A percentile compares a stretch with the other conserved stretches of the same genome.
Conservation (phyloP, 2,888 invertebrate species). For the Heteromurus nitidus region DNA sequence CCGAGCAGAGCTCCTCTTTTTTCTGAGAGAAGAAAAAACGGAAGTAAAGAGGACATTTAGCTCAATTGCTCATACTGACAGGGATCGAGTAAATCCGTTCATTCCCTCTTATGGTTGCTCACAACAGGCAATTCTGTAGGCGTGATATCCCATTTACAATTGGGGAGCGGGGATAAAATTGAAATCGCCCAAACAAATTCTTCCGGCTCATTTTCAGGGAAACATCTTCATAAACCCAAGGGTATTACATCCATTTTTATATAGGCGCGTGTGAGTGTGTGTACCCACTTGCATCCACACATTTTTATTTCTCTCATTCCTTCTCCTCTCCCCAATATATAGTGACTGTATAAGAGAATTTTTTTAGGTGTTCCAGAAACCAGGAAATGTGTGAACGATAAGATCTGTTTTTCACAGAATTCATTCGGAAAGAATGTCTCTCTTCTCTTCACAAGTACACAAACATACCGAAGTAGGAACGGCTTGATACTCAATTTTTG, state of each 20-base stretch:
- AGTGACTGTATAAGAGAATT: too few relatives aligned
- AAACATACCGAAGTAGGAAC: constrained; percentile 5
- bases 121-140: constrained; percentile 60
- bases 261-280: not conserved
- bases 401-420: constrained; percentile 43
- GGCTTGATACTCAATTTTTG: constrained; percentile 48
- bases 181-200: constrained; percentile 67
- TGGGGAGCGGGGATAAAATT: constrained; percentile 63
- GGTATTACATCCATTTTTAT: constrained; percentile 38
- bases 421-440: constrained; percentile 44
- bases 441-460: constrained; percentile 3
- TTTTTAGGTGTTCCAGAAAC: constrained; percentile 28
- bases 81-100: constrained; percentile 66
- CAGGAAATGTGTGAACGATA: constrained; percentile 48
- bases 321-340: constrained; percentile 2
- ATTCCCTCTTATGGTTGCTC: constrained; percentile 48
- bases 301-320: too few relatives aligned
- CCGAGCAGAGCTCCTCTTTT: constrained; percentile 52
- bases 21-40: constrained; percentile 32
- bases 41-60: constrained; percentile 63
- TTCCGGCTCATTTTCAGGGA: constrained; percentile 65
- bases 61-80: constrained; percentile 68
- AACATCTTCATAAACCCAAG: constrained; percentile 60
- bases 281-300: not conserved
- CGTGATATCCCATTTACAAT: constrained; percentile 67